Conservation (phyloP, 2,113 vertebrate species). For the Cervus canadensis region DNA sequence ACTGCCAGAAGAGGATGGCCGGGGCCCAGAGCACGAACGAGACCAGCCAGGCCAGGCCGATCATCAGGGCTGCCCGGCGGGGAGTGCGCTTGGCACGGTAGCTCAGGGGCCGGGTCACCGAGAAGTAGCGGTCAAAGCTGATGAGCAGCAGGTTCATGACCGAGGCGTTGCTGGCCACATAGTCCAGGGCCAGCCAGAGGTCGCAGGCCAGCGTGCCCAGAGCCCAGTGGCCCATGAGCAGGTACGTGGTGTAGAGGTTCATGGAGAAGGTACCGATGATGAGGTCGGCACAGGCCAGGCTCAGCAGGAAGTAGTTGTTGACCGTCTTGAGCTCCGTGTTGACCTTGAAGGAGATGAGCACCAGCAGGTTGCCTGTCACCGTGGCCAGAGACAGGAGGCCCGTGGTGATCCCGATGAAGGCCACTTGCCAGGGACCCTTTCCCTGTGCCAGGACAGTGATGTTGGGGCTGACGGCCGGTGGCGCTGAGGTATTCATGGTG, state of each 20-base stretch:
- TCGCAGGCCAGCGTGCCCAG: constrained; percentile 83
- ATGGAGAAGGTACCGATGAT: constrained; percentile 85
- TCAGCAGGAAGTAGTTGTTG: constrained; percentile 87
- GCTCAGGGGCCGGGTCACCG: constrained; percentile 84
- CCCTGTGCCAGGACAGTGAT: constrained; percentile 28
- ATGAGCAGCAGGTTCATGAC: constrained; percentile 88
- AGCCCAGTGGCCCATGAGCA: constrained; percentile 84
- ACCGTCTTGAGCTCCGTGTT: constrained; percentile 85
- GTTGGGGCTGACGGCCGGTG: constrained; percentile 71
- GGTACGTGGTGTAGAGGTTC: constrained; percentile 86
- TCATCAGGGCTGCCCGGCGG: constrained; percentile 79
- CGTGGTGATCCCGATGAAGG: constrained; percentile 80
- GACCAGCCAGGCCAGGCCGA: constrained; percentile 82
- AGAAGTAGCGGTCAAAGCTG: constrained; percentile 88
- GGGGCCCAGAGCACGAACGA: constrained; percentile 88
- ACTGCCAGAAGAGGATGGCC: constrained; percentile 86
- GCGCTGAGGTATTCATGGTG: constrained; percentile 77
- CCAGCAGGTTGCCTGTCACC: constrained; percentile 83
- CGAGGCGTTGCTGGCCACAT: constrained; percentile 86
- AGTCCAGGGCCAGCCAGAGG: constrained; percentile 86
- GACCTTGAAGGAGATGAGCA: constrained; percentile 85
- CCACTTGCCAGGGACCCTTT: constrained; percentile 81
- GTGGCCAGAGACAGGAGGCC: constrained; percentile 83
- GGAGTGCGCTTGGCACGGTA: constrained; percentile 85
- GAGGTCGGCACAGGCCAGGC: constrained; percentile 85